phyloP scores from a whole-genome alignment of 1,140 invertebrate genomes.

The Bombus impatiens region DNA sequence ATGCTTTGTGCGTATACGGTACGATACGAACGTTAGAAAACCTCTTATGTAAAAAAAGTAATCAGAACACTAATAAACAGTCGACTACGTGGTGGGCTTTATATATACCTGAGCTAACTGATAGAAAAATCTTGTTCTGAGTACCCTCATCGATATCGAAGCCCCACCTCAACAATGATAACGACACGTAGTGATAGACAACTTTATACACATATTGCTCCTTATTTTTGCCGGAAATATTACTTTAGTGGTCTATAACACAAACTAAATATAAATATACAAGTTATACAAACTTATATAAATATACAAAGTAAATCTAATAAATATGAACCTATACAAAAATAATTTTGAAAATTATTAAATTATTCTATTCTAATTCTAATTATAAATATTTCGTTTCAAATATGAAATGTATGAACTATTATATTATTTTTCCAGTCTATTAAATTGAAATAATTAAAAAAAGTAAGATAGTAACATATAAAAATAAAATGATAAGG shows the following conservation, averaged over 20 bases:
- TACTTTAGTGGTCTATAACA: background rate
- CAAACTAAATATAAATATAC: too few species aligned
- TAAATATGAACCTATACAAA: background rate
- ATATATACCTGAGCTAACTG: slow-evolving; percentile 78
- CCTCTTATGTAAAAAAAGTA: slow-evolving; percentile 57
- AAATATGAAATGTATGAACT: background rate
- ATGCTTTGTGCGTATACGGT: background rate
- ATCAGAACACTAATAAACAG: slow-evolving; percentile 73
- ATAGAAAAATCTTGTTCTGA: slow-evolving; percentile 77
- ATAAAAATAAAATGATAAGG: slow-evolving; percentile 9
- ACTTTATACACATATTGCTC: slow-evolving; percentile 36
- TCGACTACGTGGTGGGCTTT: slow-evolving; percentile 70
- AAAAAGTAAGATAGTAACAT: background rate
- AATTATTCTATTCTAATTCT: background rate
- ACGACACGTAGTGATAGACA: slow-evolving; percentile 72
- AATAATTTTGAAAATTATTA: background rate
- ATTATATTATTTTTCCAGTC: background rate
- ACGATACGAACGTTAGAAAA: background rate
- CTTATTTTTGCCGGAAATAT: slow-evolving; percentile 19
- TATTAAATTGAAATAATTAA: background rate
- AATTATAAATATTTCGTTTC: background rate
- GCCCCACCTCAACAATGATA: slow-evolving; percentile 79
- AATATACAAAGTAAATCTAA: background rate
- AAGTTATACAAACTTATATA: background rate
- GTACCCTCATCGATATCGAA: slow-evolving; percentile 77